Conservation (phyloP, 2,888 invertebrate genomes). For the Hyposoter didymator region DNA sequence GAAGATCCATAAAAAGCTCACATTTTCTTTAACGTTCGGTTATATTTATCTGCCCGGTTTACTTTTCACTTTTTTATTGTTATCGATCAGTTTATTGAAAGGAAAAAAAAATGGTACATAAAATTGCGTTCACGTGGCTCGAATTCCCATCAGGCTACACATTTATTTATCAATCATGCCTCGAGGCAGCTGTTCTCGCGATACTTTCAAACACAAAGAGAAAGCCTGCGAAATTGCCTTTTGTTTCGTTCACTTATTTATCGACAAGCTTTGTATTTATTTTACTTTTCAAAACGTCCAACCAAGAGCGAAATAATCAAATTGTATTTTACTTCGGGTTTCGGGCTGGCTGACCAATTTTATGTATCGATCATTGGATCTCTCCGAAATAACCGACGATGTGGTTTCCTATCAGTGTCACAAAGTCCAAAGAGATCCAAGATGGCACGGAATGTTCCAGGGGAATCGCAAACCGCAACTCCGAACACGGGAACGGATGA, state of each 20-base stretch:
- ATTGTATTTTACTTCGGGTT: slow-evolving; percentile 1
- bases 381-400: slow-evolving; percentile 5
- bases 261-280: slow-evolving; percentile 18
- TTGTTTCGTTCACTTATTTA: slow-evolving; percentile 25
- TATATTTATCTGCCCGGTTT: slow-evolving; percentile 6
- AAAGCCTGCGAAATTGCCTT: slow-evolving; percentile 7
- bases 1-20: slow-evolving; percentile 9
- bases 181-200: slow-evolving; percentile 34
- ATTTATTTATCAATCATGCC: slow-evolving; percentile 43
- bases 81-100: slow-evolving; percentile 18
- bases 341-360: slow-evolving; percentile 11
- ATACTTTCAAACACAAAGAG: slow-evolving; percentile 17
- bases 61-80: background rate
- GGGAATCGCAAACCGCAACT: slow-evolving; percentile 34
- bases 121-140: slow-evolving; percentile 37
- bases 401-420: slow-evolving; percentile 34
- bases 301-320: slow-evolving; percentile 8
- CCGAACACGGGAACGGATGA: slow-evolving; percentile 40
- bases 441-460: slow-evolving; percentile 12
- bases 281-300: background rate
- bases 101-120: background rate
- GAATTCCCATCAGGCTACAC: slow-evolving; percentile 38
- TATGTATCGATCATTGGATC: slow-evolving; percentile 46
- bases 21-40: slow-evolving; percentile 3
- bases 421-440: slow-evolving; percentile 29